phyloP scores from a whole-genome alignment of 2,113 vertebrate species.

The Pseudorasbora parva region DNA sequence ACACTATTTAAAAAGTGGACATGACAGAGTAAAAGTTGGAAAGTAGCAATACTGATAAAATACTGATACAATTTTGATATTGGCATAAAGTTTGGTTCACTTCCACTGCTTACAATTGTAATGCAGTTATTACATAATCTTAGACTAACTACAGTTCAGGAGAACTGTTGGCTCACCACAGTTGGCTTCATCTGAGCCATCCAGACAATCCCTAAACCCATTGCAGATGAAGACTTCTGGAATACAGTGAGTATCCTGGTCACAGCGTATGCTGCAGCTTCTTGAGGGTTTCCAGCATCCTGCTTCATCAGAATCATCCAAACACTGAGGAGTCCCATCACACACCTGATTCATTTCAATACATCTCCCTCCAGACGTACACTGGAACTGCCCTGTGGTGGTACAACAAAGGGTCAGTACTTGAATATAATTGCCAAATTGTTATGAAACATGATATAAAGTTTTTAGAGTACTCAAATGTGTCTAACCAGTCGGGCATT shows the following conservation, averaged over 20 bases:
- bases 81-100: not conserved
- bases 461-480: not conserved
- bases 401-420: not conserved
- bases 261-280: constrained; percentile 81
- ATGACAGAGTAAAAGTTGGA: not conserved
- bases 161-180: constrained; percentile 67
- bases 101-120: not conserved
- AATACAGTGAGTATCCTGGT: constrained; percentile 77
- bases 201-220: constrained; percentile 81
- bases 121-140: not conserved
- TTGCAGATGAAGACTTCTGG: constrained; percentile 84
- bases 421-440: not conserved
- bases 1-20: not conserved
- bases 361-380: constrained; percentile 49
- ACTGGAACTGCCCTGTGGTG: constrained; percentile 48
- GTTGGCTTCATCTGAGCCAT: constrained; percentile 79
- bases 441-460: not conserved
- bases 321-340: constrained; percentile 53
- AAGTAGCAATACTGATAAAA: not conserved
- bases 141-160: not conserved
- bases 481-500: not conserved
- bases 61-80: not conserved
- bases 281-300: constrained; percentile 67
- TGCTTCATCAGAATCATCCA: constrained; percentile 56
- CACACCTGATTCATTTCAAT: constrained; percentile 49